Base-by-base conservation (phyloP, 35 echinoderm and acorn worm genomes). In the Holothuria glaberrima region DNA sequence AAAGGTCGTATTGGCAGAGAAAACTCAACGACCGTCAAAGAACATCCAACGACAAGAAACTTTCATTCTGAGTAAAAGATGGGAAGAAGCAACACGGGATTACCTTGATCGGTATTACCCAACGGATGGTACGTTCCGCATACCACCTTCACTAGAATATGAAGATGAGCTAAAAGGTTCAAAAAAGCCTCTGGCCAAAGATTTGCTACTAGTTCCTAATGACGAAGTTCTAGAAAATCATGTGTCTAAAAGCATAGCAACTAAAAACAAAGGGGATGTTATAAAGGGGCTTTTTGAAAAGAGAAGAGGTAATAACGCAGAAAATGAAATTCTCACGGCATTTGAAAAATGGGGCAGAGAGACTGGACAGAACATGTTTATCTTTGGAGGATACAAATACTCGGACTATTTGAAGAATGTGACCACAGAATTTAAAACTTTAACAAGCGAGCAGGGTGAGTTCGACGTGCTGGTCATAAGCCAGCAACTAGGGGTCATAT, bases 341-440 rank as follows among this genome's bases (percentile, higher is more conserved):
- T 60, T 83, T 59, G 79, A 83, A 33, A n/a, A 57, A 4, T 83
- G 79, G 79, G 79, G 79, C 10, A 44, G 31, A 20, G 48, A 59
- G 7, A 30, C 24, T 20, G 29, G 52, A 21, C 27, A 54, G 58
- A 58, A 57, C 13, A 83, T 83, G 79, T 83, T 83, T 48, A 61
- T 83, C 6, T 59, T 83, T 21, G 79, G 79, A 52, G 79, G 79
- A 28, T 83, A 83, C 58, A 59, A 83, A 20, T 83, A 31, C n/a
- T 0, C 57, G 9, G 7, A 12, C 20, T 83, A 54, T 48, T 83
- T 83, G 26, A 24, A 26, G 24, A 27, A 30, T 24, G 19, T 83
- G 12, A 21, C 48, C 12, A 4, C 16, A 30, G 25, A 21, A 59
- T 48, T 48, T 9, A 17, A 30, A 12, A 46, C 4, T 46, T 46